Percentiles rank a stretch among this genome's conserved stretches.
These are phyloP conservation scores for Sclerurus mexicanus DNA, from an alignment of 2,113 vertebrate genomes.

Conservation along the genomic window DNA sequence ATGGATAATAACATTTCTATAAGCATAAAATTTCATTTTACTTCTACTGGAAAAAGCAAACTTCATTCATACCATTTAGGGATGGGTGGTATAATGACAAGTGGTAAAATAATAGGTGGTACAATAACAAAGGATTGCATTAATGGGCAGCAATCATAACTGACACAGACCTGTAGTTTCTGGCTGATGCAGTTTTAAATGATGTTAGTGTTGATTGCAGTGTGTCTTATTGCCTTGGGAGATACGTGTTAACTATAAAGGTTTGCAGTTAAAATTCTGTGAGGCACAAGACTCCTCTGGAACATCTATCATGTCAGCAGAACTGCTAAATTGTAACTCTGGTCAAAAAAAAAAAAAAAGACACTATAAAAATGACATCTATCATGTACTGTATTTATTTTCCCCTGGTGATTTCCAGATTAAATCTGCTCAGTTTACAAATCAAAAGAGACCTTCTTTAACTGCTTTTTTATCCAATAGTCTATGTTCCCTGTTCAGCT, in stretches of 20 bases:
- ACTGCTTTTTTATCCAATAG: slow-evolving; percentile 3
- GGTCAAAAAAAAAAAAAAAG: slow-evolving; percentile 48
- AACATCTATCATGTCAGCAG: slow-evolving; percentile 39
- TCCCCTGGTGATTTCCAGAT: slow-evolving; percentile 50
- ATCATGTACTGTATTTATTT: slow-evolving; percentile 58
- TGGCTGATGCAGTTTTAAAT: slow-evolving; percentile 31
- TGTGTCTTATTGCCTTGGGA: slow-evolving; percentile 33
- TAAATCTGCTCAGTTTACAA: slow-evolving; percentile 56
- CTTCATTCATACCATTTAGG: not conserved
- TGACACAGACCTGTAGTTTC: not conserved
- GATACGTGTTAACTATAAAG: slow-evolving; percentile 27
- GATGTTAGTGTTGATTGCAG: slow-evolving; percentile 36
- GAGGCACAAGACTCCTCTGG: slow-evolving; percentile 4
- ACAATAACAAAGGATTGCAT: not conserved
- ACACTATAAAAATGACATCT: slow-evolving; percentile 55
- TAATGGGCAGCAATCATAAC: slow-evolving; percentile 11
- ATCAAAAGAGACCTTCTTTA: not conserved
- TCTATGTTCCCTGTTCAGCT: not conserved
- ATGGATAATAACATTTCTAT: not conserved
- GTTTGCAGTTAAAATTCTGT: slow-evolving; percentile 40
- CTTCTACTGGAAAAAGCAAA: not conserved
- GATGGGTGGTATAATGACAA: slow-evolving; percentile 5
- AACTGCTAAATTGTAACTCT: slow-evolving; percentile 48
- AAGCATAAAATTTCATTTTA: not conserved
- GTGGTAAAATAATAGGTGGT: slow-evolving; percentile 7